These are phyloP conservation scores for Orius laevigatus DNA, from an alignment of 1,140 invertebrate genomes.

Conservation along the genomic window DNA sequence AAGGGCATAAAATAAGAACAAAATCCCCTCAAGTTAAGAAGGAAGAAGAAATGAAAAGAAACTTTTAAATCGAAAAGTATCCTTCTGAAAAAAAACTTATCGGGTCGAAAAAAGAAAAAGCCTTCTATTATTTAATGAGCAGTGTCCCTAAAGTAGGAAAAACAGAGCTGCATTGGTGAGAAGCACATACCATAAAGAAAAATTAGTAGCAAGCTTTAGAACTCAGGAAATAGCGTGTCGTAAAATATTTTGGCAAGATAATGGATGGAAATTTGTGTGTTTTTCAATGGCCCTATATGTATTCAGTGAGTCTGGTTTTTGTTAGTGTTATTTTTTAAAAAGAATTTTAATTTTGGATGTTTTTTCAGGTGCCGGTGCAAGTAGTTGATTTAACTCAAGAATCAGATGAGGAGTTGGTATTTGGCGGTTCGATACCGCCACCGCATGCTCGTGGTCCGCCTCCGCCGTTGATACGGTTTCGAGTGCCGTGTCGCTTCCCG, in stretches of 20 bases:
- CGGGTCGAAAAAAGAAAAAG: conserved; percentile 33
- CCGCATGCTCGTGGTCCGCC: conserved; percentile 16
- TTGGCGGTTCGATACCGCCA: conserved; percentile 19
- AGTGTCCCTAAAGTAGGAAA: too few species aligned
- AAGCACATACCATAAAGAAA: too few species aligned
- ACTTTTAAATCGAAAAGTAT: conserved; percentile 4
- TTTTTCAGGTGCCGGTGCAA: conserved; percentile 20
- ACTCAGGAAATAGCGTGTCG: too few species aligned
- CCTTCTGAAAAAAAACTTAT: neutral
- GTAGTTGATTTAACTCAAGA: conserved; percentile 49
- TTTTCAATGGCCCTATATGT: conserved; percentile 23
- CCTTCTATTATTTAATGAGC: conserved; percentile 22
- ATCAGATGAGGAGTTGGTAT: conserved; percentile 36
- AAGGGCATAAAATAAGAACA: neutral
- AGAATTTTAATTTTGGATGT: conserved; percentile 7
- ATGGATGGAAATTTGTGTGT: conserved; percentile 9
- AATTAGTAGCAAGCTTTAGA: too few species aligned
- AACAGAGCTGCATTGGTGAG: too few species aligned
- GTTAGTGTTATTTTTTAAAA: neutral
- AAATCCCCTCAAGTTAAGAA: neutral
- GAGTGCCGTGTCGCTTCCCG: conserved; percentile 18
- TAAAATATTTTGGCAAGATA: neutral
- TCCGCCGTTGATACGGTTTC: conserved; percentile 18
- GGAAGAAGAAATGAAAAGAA: neutral
- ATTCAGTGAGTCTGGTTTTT: conserved; percentile 26